These are phyloP conservation scores for Pantherophis vulpinus DNA, from an alignment of 2,797 vertebrate genomes.

Conservation along the genomic window DNA sequence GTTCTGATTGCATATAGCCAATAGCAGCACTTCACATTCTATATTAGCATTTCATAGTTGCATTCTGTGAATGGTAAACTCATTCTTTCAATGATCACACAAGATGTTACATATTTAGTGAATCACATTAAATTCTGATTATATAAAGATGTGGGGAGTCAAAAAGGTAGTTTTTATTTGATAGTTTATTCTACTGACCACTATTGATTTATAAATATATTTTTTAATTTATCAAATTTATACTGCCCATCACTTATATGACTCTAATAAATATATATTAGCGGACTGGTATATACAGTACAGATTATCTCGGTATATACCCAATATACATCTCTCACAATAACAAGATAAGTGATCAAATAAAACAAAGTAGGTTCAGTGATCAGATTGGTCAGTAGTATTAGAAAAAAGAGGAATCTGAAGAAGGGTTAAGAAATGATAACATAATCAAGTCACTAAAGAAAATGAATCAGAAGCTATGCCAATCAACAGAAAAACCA, in stretches of 20 bases:
- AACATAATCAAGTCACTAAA: not conserved
- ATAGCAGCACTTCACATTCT: not conserved
- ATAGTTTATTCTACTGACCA: not conserved
- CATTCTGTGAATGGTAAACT: not conserved
- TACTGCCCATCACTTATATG: too few species aligned
- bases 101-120: not conserved
- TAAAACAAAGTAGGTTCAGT: not conserved
- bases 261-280: not conserved
- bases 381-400: not conserved
- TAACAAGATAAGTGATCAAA: not conserved
- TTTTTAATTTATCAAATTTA: too few species aligned
- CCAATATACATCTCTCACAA: not conserved
- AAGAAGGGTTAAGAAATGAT: not conserved
- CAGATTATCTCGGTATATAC: not conserved
- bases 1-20: not conserved
- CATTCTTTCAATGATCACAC: not conserved
- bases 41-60: not conserved
- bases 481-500: not conserved
- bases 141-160: not conserved
- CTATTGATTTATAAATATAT: not conserved
- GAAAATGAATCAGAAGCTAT: not conserved
- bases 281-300: not conserved
- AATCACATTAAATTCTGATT: not conserved
- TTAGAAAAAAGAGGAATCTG: not conserved
- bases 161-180: not conserved